Conservation (phyloP, 2,113 vertebrate genomes). For the Papio anubis region DNA sequence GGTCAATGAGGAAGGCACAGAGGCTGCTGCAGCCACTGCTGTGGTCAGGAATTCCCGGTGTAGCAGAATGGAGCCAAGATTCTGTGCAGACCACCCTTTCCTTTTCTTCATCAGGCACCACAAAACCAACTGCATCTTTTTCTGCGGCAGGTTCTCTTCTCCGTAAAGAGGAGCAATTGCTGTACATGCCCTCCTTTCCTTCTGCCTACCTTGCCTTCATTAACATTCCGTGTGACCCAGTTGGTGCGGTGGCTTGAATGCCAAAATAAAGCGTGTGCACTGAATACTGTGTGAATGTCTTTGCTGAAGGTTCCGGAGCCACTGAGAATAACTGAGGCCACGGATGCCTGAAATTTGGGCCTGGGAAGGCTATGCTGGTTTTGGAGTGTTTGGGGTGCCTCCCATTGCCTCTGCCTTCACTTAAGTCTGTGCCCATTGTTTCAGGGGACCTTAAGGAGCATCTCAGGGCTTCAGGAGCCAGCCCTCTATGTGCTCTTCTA, state of each 20-base stretch:
- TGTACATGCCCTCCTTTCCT: rapidly evolving
- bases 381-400: too few relatives aligned
- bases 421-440: too few relatives aligned
- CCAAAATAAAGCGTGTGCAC: neutral
- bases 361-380: neutral
- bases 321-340: neutral
- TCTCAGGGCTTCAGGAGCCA: neutral
- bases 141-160: slow-evolving; percentile 84
- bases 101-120: slow-evolving; percentile 85
- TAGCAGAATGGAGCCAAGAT: rapidly evolving
- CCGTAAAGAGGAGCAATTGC: slow-evolving; percentile 57
- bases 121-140: slow-evolving; percentile 79
- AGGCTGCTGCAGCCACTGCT: slow-evolving; percentile 90
- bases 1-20: slow-evolving; percentile 94
- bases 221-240: neutral
- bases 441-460: neutral
- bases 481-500: neutral
- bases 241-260: neutral
- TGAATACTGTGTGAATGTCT: neutral
- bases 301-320: neutral
- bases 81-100: slow-evolving; percentile 85
- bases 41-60: slow-evolving; percentile 81
- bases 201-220: neutral
- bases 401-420: neutral
- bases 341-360: neutral